These are phyloP conservation scores for Raillietiella orientalis DNA, from an alignment of 2,888 invertebrate species.

Conservation along the genomic window DNA sequence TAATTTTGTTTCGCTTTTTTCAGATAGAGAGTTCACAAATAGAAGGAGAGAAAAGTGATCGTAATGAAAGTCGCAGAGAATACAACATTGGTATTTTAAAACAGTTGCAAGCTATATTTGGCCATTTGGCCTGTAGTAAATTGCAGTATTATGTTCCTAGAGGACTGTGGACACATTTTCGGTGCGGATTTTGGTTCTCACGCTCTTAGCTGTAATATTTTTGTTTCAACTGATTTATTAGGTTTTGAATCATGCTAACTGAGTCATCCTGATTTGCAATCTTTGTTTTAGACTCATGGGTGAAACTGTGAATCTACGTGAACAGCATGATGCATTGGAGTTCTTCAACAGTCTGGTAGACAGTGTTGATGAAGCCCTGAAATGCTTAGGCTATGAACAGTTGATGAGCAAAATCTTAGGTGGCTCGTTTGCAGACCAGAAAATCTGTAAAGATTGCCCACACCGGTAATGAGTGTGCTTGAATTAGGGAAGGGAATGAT, in stretches of 20 bases:
- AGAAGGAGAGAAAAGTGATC: too few relatives aligned
- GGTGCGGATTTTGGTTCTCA: conserved; percentile 25
- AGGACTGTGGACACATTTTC: conserved; percentile 91
- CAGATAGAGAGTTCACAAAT: too few relatives aligned
- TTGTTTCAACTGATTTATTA: conserved; percentile 2
- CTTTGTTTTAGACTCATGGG: conserved; percentile 36
- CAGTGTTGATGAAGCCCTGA: conserved; percentile 78
- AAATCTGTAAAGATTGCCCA: conserved; percentile 93
- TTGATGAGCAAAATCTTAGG: conserved; percentile 77
- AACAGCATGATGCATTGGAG: conserved; percentile 94
- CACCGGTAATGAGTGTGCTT: conserved; percentile 33
- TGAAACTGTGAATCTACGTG: conserved; percentile 82
- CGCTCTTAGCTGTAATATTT: background rate
- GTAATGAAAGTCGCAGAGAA: conserved; percentile 17
- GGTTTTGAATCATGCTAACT: background rate
- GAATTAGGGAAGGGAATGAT: conserved; percentile 1
- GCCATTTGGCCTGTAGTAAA: conserved; percentile 77
- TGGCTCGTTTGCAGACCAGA: conserved; percentile 91
- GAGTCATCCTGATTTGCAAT: too few relatives aligned
- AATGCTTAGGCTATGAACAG: conserved; percentile 61
- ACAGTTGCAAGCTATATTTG: conserved; percentile 91
- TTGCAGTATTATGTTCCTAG: conserved; percentile 91
- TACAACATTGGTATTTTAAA: conserved; percentile 83
- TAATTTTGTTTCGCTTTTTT: too few relatives aligned
- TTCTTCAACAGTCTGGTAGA: conserved; percentile 94